phyloP scores from a whole-genome alignment of 2,797 vertebrate species.

The Xenopus petersii region DNA sequence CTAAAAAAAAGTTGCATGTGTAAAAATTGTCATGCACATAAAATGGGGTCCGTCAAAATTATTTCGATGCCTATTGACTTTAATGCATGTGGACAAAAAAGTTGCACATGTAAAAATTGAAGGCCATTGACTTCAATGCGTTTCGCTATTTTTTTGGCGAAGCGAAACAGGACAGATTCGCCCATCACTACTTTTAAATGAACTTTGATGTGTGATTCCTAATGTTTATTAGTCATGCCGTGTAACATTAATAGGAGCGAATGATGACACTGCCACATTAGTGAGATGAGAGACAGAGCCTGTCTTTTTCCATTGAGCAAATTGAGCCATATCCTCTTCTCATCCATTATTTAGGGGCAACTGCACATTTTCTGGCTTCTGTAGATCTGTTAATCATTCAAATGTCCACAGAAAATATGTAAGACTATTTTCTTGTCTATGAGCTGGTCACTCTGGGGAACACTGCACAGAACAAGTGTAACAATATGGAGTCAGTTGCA shows the following conservation, averaged over 20 bases:
- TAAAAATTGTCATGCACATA: too few relatives aligned
- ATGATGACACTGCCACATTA: conserved; percentile 79
- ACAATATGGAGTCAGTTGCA: conserved; percentile 75
- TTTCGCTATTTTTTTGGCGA: too few relatives aligned
- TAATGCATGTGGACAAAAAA: too few relatives aligned
- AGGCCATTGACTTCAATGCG: too few relatives aligned
- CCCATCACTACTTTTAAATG: too few relatives aligned
- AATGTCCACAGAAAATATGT: conserved; percentile 98
- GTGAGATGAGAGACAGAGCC: conserved; percentile 56
- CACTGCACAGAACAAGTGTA: conserved; percentile 67
- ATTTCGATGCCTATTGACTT: too few relatives aligned
- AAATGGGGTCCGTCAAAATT: too few relatives aligned
- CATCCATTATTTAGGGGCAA: conserved; percentile 97
- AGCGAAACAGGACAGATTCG: too few relatives aligned
- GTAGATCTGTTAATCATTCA: conserved; percentile 98
- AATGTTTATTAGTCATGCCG: conserved; percentile 76
- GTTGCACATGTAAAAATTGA: too few relatives aligned
- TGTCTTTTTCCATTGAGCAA: conserved; percentile 77
- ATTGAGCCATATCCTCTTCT: conserved; percentile 93
- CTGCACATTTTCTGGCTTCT: conserved; percentile 80
- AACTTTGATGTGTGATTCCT: too few relatives aligned
- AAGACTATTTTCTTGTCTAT: conserved; percentile 89
- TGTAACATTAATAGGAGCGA: conserved; percentile 86
- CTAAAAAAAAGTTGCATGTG: too few relatives aligned
- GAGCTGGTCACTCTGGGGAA: conserved; percentile 72